These are phyloP conservation scores for Pomatostomus ruficeps DNA, from an alignment of 2,113 vertebrate genomes.

Conservation along the genomic window DNA sequence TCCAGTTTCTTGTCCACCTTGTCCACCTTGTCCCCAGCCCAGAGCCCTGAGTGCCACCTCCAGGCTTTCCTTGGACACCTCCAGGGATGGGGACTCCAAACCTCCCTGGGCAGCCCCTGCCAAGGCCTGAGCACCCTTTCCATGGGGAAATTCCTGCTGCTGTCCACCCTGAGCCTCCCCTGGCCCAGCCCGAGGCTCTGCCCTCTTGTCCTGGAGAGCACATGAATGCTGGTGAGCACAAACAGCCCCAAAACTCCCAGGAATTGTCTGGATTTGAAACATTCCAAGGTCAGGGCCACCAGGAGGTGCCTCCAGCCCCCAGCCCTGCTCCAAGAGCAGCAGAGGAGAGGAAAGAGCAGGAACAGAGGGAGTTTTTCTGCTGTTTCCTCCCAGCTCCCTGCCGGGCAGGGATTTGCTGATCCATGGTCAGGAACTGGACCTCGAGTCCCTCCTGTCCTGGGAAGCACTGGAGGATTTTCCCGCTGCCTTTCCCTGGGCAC, in stretches of 20 bases:
- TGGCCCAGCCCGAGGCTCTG: background rate
- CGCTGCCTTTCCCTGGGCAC: background rate
- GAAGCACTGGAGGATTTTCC: background rate
- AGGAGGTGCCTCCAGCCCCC: background rate
- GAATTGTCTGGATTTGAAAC: background rate
- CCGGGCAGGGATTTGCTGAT: accelerated
- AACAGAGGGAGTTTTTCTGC: background rate
- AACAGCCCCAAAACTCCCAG: background rate
- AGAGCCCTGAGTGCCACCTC: background rate
- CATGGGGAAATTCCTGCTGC: background rate
- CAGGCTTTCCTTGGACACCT: background rate
- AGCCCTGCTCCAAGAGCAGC: background rate
- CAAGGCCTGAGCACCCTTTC: background rate
- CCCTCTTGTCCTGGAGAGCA: background rate
- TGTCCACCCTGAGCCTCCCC: background rate
- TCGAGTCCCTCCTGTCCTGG: background rate
- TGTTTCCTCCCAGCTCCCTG: background rate
- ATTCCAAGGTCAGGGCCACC: background rate
- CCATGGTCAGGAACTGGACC: background rate
- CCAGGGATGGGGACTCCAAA: background rate
- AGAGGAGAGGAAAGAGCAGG: background rate
- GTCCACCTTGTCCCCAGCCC: background rate
- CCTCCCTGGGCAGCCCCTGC: background rate
- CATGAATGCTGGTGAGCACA: accelerated
- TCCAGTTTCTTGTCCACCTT: accelerated